Base-by-base conservation (phyloP, 1,140 invertebrate species). In the Carcinoscorpius rotundicauda region DNA sequence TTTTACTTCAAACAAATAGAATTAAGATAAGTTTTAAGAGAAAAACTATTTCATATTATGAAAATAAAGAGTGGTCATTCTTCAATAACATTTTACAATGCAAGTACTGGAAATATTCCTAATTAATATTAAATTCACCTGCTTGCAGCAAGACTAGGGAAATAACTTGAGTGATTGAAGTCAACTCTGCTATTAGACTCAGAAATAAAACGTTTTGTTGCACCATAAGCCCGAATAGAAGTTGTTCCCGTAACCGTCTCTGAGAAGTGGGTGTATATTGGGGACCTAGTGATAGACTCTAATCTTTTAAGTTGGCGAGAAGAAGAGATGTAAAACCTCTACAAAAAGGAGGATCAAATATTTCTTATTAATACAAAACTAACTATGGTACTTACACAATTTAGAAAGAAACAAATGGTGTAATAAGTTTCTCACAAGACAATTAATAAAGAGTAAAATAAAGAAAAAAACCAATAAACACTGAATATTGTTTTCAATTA, bases 221-320 rank as follows among this genome's bases (percentile, higher is more conserved):
- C 75, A 62, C 71, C 65, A 68, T 77, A 82, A 3, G 82, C 79
- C 63, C 80, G 70, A 68, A 84, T 83, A 6, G 75, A 74, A 5
- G 72, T 71, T 65, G 71, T 76, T 79, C 83, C 83, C 8, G 86
- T 87, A 51, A 94, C 84, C 51, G 88, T 96, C 83, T 98, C 95
- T 61, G 93, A 89, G 77, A 98, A 98, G 79, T 98, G 95, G 4
- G 94, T 96, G 78, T 97, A 98, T 73, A 99, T 97, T 0, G 97
- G 96, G 6, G 94, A 98, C 60, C 94, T 83, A n/a, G 91, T 93
- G 0, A 97, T 87, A 0, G 95, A 98, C 77, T 98, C 95, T 50
- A 99, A 75, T 58, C 97, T 83, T 80, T 97, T 98, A 64, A 99
- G 76, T 75, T 99, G 96, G 49, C 96, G 79, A 3, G 94, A 97